Evolutionary conservation across 1,140 invertebrate genomes (phyloP).

Genomic region (Colletes latitarsis): DNA sequence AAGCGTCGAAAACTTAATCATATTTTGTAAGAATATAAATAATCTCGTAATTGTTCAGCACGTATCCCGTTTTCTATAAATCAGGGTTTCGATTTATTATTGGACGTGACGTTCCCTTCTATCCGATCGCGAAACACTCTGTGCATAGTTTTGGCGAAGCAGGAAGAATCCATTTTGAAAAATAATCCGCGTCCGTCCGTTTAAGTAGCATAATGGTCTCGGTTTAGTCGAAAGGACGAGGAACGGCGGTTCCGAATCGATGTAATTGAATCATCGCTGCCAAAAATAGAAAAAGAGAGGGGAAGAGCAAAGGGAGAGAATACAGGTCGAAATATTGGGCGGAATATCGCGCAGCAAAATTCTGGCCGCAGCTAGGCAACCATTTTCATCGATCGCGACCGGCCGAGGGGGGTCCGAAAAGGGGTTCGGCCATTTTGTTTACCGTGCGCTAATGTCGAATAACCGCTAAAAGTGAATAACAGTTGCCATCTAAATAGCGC

Average conservation of each 20-base stretch:
- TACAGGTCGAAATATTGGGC: slow-evolving; percentile 44
- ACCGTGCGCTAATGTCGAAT: slow-evolving; percentile 53
- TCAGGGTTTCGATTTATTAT: neutral
- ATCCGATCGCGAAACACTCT: neutral
- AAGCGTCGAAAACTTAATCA: no score
- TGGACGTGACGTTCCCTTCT: neutral
- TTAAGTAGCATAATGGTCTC: neutral
- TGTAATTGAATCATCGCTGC: slow-evolving; percentile 43
- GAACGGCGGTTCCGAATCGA: slow-evolving; percentile 1
- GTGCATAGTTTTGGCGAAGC: neutral
- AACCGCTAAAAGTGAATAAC: slow-evolving; percentile 55
- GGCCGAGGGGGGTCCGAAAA: slow-evolving; percentile 40
- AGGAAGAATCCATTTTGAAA: no score
- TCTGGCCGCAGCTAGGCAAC: slow-evolving; percentile 59
- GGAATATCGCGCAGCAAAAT: slow-evolving; percentile 58
- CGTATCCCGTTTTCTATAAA: no score
- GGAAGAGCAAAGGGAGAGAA: slow-evolving; percentile 23
- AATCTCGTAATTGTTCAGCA: no score
- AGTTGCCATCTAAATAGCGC: neutral
- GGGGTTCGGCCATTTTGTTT: slow-evolving; percentile 57
- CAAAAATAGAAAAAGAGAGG: slow-evolving; percentile 29
- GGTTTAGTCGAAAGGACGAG: neutral
- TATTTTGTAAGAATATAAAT: no score
- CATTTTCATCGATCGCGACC: slow-evolving; percentile 58
- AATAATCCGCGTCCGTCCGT: neutral